A percentile compares a stretch with the other conserved stretches of the same genome.
Evolutionary conservation across 2,113 vertebrate genomes (phyloP).

Genomic region (Pheucticus melanocephalus): DNA sequence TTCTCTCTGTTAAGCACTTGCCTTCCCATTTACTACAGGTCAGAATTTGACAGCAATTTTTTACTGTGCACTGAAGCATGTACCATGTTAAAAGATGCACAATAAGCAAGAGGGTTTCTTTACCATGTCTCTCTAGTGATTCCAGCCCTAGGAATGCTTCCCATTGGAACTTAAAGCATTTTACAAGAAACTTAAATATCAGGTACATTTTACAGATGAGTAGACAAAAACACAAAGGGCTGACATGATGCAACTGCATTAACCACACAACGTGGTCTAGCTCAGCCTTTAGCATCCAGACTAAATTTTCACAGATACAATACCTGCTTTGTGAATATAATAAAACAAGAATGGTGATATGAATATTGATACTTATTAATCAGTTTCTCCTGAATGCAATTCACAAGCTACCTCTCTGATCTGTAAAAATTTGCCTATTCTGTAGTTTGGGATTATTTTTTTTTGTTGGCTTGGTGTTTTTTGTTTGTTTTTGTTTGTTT

Average conservation of each 20-base stretch:
- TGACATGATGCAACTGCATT: not conserved
- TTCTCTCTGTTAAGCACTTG: not conserved
- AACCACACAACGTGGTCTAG: not conserved
- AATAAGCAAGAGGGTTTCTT: not conserved
- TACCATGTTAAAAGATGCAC: not conserved
- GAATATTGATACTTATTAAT: not conserved
- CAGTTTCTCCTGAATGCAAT: not conserved
- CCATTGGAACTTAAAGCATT: not conserved
- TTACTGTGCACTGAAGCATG: not conserved
- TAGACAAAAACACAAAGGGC: not conserved
- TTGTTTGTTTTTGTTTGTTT: not conserved
- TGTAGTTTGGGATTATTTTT: not conserved
- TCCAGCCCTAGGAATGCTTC: not conserved
- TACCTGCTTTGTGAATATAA: not conserved
- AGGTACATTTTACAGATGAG: not conserved
- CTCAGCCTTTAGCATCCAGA: not conserved
- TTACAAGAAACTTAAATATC: not conserved
- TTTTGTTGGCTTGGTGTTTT: not conserved
- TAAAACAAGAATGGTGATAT: not conserved
- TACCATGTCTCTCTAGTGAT: not conserved
- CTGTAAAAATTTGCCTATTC: not conserved
- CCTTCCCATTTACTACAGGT: not conserved
- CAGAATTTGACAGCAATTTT: slow-evolving; percentile 23
- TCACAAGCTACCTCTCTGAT: not conserved
- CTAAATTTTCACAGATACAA: not conserved